A percentile compares a stretch with the other conserved stretches of the same genome.
These are phyloP conservation scores for Xanthia icteritia DNA, from an alignment of 2,888 invertebrate genomes.

Conservation along the genomic window DNA sequence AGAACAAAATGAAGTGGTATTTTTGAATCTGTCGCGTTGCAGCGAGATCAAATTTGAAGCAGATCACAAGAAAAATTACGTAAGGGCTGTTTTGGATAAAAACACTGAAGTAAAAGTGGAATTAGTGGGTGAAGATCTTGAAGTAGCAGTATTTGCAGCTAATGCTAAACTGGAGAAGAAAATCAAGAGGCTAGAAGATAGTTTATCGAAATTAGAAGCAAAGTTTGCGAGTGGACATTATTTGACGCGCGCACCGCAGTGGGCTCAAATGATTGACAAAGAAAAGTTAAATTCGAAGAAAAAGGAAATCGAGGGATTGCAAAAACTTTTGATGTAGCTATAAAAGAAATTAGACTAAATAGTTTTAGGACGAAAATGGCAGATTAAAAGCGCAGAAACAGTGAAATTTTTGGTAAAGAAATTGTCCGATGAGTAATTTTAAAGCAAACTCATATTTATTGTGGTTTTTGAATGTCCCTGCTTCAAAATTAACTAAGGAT, in stretches of 20 bases:
- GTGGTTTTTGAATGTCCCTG: neutral
- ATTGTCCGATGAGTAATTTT: slow-evolving; percentile 6
- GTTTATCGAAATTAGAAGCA: slow-evolving; percentile 76
- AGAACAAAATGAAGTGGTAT: slow-evolving; percentile 74
- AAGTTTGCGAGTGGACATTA: slow-evolving; percentile 75
- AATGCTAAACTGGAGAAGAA: slow-evolving; percentile 77
- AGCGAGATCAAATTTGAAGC: slow-evolving; percentile 70
- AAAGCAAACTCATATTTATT: slow-evolving; percentile 11
- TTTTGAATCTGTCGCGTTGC: slow-evolving; percentile 78
- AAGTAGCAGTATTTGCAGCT: slow-evolving; percentile 74
- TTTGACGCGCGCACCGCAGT: slow-evolving; percentile 72
- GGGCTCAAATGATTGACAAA: slow-evolving; percentile 73
- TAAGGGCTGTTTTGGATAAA: slow-evolving; percentile 75
- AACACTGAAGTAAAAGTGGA: slow-evolving; percentile 80
- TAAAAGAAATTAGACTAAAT: slow-evolving; percentile 7
- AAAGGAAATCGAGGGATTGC: slow-evolving; percentile 79
- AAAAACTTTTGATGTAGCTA: slow-evolving; percentile 79
- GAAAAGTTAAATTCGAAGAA: slow-evolving; percentile 77
- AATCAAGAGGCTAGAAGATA: slow-evolving; percentile 78
- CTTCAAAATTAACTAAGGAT: slow-evolving; percentile 1
- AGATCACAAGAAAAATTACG: slow-evolving; percentile 69
- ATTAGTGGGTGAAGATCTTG: slow-evolving; percentile 75
- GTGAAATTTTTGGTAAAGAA: neutral
- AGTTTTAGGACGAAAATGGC: slow-evolving; percentile 10
- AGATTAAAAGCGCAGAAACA: neutral